Evolutionary conservation across 1,140 invertebrate species (phyloP).

Genomic region (Triops longicaudatus): DNA sequence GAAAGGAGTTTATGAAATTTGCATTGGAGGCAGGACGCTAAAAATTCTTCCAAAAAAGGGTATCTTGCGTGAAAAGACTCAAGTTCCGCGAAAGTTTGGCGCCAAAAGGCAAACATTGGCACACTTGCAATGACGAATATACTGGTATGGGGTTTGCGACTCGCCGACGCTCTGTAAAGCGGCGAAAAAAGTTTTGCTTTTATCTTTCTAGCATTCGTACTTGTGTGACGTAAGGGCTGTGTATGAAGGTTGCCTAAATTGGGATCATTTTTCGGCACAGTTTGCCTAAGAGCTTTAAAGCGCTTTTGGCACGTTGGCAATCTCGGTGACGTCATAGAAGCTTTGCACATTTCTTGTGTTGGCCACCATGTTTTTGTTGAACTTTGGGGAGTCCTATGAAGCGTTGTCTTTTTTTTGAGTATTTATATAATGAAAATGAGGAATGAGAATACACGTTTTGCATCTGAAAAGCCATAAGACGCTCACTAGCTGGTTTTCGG

Average conservation of each 20-base stretch:
- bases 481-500: background rate
- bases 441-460: background rate
- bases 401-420: background rate
- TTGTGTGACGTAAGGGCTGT: background rate
- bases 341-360: background rate
- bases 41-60: background rate
- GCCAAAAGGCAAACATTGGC: conserved; percentile 10
- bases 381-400: background rate
- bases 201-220: conserved; percentile 10
- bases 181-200: background rate
- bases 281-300: background rate
- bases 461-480: background rate
- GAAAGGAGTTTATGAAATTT: background rate
- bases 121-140: background rate
- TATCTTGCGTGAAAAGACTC: background rate
- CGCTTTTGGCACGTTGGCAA: background rate
- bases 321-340: background rate
- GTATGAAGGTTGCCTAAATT: background rate
- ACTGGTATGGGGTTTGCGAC: background rate
- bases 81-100: background rate
- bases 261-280: background rate
- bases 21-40: background rate
- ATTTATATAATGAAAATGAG: background rate
- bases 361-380: background rate
- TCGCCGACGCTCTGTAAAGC: background rate